These are phyloP conservation scores for Acleris literana DNA, from an alignment of 2,888 invertebrate genomes.

Conservation along the genomic window DNA sequence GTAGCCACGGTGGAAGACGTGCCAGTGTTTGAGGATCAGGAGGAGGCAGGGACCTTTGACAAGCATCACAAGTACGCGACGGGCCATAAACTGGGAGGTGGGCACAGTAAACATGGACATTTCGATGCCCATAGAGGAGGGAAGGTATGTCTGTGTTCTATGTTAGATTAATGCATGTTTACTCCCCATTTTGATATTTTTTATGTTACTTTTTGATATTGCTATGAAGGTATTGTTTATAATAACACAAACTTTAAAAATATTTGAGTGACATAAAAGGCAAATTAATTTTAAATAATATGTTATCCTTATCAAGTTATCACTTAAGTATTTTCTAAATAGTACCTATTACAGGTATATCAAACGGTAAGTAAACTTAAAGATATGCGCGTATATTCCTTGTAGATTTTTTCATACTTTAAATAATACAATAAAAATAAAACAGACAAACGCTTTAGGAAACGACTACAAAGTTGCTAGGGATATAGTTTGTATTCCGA, in stretches of 20 bases:
- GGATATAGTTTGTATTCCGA: no score
- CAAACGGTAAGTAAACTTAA: not conserved
- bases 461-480: no score
- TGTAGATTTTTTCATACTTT: no score
- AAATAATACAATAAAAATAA: no score
- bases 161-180: conserved; percentile 3
- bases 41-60: conserved; percentile 54
- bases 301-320: no score
- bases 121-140: conserved; percentile 82
- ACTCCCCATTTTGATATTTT: not conserved
- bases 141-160: conserved; percentile 61
- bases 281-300: no score
- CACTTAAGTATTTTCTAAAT: not conserved
- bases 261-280: no score
- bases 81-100: conserved; percentile 77
- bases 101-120: conserved; percentile 78
- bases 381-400: no score
- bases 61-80: conserved; percentile 62
- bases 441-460: no score
- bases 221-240: no score
- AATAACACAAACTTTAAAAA: no score
- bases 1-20: conserved; percentile 47
- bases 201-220: no score
- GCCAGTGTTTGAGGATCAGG: conserved; percentile 53
- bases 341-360: not conserved